Base-by-base conservation (phyloP, 2,888 invertebrate genomes). In the Pomacea canaliculata region DNA sequence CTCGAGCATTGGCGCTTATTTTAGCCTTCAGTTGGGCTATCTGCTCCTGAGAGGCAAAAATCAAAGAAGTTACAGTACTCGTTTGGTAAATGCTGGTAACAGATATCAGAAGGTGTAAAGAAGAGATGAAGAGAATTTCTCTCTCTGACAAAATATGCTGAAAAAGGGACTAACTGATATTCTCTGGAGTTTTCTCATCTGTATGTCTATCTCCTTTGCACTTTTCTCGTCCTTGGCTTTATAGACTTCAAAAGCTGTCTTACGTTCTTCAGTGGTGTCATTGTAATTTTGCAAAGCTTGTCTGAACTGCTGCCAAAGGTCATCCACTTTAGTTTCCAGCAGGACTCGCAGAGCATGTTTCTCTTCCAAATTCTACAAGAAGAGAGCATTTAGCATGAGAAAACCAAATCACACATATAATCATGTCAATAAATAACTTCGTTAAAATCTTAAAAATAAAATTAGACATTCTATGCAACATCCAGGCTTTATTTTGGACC, bases 221-320 rank as follows among this genome's bases (percentile, higher is more conserved):
- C 89, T 90, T 76, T 88, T 87, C 70, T 90, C 90, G 82, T 91
- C 91, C 80, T 90, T 91, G 23, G 82, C 78, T 78, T 91, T 91
- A 46, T 90, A 84, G 8, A 86, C 85, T 76, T 91, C 90, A 82
- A 91, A 91, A 51, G 88, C 86, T 23, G 83, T 86, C 78, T 90
- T 89, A 56, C 90, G 82, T 68, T 91, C 91, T 76, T 89, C 88
- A 9, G 91, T 91, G 9, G 89, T 88, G 65, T 89, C 89, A 75
- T 89, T 88, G 80, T 91, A 91, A 78, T 87, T 87, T 72, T 88
- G 87, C 68, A 89, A 80, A 2, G 90, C 90, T 51, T 84, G 82
- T 63, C 86, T 83, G 80, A 90, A 91, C 83, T 89, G 86, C 60
- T 84, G 84, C 90, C 90, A 90, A 56, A 91, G 81, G 27, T 89